Evolutionary conservation across 2,797 vertebrate species (phyloP).

Genomic region (Sitta carolinensis): DNA sequence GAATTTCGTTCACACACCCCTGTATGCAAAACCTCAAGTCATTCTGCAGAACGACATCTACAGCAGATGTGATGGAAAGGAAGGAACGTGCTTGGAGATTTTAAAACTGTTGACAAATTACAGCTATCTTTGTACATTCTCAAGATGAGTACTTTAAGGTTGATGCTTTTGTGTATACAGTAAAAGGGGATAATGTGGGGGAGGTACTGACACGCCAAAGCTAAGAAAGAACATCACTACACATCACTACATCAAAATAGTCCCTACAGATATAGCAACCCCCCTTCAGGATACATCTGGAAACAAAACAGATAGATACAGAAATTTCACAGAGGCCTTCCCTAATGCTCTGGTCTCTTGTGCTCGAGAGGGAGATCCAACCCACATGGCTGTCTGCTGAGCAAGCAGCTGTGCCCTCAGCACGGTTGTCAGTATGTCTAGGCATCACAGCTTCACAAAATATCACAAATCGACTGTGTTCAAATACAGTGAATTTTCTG

Average conservation of each 20-base stretch:
- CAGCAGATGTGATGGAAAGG: neutral
- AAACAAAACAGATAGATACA: neutral
- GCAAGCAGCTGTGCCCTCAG: neutral
- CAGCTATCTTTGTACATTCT: neutral
- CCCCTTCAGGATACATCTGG: neutral
- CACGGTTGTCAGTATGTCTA: neutral
- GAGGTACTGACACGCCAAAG: neutral
- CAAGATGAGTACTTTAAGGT: neutral
- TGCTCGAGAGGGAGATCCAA: neutral
- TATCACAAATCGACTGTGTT: neutral
- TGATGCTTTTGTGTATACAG: neutral
- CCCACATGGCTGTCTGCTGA: neutral
- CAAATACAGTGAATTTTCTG: neutral
- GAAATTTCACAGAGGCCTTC: neutral
- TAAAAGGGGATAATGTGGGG: neutral
- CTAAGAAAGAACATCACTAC: neutral
- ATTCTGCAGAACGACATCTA: neutral
- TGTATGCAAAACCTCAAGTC: neutral
- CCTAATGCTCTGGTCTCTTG: neutral
- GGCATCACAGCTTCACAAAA: neutral
- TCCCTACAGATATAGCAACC: neutral
- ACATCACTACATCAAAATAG: neutral
- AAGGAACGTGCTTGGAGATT: neutral
- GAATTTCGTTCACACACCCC: neutral
- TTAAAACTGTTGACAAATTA: constrained; percentile 9